Percentiles rank a stretch among this genome's conserved stretches.
These are phyloP conservation scores for Lepus townsendii DNA, from an alignment of 2,797 vertebrate genomes.

Conservation along the genomic window DNA sequence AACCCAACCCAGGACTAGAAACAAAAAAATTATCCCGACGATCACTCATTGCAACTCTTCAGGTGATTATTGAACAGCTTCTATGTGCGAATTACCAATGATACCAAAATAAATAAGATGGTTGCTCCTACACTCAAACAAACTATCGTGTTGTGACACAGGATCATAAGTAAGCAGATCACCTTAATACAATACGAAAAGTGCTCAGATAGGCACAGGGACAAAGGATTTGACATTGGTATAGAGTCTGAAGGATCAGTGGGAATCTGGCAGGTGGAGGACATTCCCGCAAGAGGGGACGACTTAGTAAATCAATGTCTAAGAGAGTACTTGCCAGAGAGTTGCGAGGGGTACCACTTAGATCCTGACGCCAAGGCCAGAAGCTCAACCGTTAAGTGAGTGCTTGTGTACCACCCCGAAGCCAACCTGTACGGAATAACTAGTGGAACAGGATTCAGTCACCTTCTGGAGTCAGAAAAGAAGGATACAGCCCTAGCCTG, in stretches of 20 bases:
- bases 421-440: not conserved
- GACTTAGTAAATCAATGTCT: not conserved
- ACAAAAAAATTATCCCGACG: not conserved
- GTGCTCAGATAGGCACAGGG: not conserved
- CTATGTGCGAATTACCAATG: not conserved
- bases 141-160: not conserved
- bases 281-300: not conserved
- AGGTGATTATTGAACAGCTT: not conserved
- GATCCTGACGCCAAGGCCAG: conserved; percentile 12
- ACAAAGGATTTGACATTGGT: not conserved
- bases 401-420: not conserved
- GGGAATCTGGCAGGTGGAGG: not conserved
- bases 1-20: not conserved
- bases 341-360: not conserved
- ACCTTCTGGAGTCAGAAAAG: conserved; percentile 21
- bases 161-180: not conserved
- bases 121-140: not conserved
- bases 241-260: not conserved
- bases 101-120: conserved; percentile 31
- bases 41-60: not conserved
- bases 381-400: not conserved
- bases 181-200: not conserved
- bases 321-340: not conserved
- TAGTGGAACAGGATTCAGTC: not conserved
- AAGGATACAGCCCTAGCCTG: not conserved